Evolutionary conservation across 2,113 vertebrate genomes (phyloP).

Genomic region (Electrona antarctica): DNA sequence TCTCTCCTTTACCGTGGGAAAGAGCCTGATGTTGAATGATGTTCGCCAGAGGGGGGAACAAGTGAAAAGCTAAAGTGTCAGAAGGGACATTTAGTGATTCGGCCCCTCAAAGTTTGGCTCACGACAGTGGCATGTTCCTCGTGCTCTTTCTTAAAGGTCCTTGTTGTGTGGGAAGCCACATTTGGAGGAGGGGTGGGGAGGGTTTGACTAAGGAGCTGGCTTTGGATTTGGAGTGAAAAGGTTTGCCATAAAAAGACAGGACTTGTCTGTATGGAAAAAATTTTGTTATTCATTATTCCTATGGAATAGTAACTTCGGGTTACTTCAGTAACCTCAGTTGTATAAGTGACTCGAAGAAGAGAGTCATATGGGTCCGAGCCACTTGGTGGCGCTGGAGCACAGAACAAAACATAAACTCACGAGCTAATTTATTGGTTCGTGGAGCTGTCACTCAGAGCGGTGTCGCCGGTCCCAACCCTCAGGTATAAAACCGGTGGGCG

Average conservation of each 20-base stretch:
- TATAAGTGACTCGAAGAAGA: no score
- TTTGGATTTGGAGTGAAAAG: constrained; percentile 16
- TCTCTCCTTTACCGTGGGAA: constrained; percentile 59
- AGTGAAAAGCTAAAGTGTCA: constrained; percentile 41
- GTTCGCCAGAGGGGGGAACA: constrained; percentile 30
- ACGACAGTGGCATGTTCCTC: constrained; percentile 54
- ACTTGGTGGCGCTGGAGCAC: no score
- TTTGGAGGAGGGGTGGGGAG: background rate
- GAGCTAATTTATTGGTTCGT: no score
- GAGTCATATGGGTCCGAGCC: no score
- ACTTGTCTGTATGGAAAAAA: constrained; percentile 41
- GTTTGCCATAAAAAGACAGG: constrained; percentile 35
- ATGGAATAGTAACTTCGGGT: constrained; percentile 14
- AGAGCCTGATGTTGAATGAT: constrained; percentile 52
- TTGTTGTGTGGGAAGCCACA: constrained; percentile 45
- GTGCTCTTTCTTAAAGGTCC: constrained; percentile 15
- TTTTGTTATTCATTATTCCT: constrained; percentile 38
- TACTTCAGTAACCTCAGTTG: no score
- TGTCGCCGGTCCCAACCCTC: no score
- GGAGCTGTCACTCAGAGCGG: no score
- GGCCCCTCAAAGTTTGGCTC: constrained; percentile 50
- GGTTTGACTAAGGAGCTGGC: constrained; percentile 11
- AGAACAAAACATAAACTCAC: no score
- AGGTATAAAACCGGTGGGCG: no score
- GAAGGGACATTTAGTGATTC: constrained; percentile 26